Percentiles rank a stretch among this genome's conserved stretches.
Conservation (phyloP, 2,797 vertebrate genomes). For the Taeniopygia guttata region DNA sequence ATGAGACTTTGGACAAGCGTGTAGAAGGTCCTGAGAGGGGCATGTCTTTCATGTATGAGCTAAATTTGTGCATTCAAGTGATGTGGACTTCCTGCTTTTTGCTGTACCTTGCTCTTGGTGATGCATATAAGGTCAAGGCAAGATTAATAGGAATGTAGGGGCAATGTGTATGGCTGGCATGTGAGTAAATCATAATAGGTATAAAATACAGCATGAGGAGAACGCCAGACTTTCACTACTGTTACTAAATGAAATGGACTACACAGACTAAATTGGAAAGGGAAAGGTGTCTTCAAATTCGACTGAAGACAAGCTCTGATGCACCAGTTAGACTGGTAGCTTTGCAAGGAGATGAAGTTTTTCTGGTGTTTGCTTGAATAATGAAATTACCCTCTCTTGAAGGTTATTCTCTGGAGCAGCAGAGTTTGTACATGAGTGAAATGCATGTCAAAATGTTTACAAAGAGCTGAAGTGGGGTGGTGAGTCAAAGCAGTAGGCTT, state of each 20-base stretch:
- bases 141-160: neutral
- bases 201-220: neutral
- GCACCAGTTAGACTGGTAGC: neutral
- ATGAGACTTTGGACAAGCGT: neutral
- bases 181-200: neutral
- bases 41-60: rapidly evolving
- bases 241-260: neutral
- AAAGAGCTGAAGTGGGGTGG: neutral
- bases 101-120: neutral
- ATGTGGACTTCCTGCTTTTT: neutral
- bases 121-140: neutral
- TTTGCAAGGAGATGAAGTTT: neutral
- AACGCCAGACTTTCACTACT: neutral
- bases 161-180: neutral
- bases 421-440: slow-evolving; percentile 24
- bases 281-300: neutral
- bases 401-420: slow-evolving; percentile 10
- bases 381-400: neutral
- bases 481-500: slow-evolving; percentile 18
- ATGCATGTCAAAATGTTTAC: slow-evolving; percentile 64
- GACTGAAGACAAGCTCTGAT: neutral
- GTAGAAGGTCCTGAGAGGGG: neutral
- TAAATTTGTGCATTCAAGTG: neutral
- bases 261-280: neutral
- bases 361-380: neutral